A percentile compares a stretch with the other conserved stretches of the same genome.
Evolutionary conservation across 2,113 vertebrate species (phyloP).

Genomic region (western clawed frog (Xenopus tropicalis)): DNA sequence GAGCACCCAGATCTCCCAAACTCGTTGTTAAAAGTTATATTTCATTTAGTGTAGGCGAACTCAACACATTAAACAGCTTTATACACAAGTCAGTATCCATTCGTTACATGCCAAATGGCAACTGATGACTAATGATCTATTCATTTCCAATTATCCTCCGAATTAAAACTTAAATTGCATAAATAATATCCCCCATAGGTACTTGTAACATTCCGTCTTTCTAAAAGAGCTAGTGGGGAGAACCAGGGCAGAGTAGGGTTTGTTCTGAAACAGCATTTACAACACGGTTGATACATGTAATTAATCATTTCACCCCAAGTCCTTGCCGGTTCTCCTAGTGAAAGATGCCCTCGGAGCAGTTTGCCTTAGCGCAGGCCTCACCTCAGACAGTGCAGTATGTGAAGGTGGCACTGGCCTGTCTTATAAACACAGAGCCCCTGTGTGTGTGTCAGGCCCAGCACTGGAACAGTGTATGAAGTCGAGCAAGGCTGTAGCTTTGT

Average conservation of each 20-base stretch:
- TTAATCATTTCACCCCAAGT: no score
- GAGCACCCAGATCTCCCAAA: not conserved
- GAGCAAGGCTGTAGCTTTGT: not conserved
- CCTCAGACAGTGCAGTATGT: not conserved
- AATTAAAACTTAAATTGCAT: no score
- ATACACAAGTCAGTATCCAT: no score
- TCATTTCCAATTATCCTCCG: no score
- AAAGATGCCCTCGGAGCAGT: not conserved
- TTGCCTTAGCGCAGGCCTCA: not conserved
- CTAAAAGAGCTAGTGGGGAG: no score
- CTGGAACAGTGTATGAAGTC: not conserved
- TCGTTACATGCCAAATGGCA: not conserved
- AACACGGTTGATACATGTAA: no score
- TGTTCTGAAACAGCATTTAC: no score
- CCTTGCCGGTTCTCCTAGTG: not conserved
- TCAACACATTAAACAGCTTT: no score
- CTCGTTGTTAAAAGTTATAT: not conserved
- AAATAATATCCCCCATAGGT: no score
- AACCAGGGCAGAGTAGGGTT: no score
- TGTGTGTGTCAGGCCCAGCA: slow-evolving; percentile 7
- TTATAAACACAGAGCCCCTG: slow-evolving; percentile 8
- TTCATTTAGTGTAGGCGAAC: no score
- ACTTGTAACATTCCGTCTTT: no score
- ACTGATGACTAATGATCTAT: not conserved
- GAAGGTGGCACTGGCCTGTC: slow-evolving; percentile 15